A percentile compares a stretch with the other conserved stretches of the same genome.
These are phyloP conservation scores for Platorchestia sp. DNA, from an alignment of 1,140 invertebrate genomes.

Conservation along the genomic window DNA sequence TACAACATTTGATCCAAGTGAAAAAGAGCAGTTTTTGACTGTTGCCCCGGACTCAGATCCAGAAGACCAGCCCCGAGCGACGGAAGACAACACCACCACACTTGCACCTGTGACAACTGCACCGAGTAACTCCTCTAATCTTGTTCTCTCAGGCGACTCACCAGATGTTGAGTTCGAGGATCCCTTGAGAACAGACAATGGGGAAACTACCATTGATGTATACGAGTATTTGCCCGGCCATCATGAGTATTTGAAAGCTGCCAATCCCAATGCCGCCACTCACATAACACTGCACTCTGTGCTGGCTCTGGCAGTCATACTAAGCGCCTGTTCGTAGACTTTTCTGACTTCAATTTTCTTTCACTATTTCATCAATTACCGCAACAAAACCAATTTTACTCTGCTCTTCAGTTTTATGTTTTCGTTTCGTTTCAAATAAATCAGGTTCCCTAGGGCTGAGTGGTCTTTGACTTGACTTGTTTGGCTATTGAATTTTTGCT, in stretches of 20 bases:
- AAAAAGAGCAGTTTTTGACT: neutral
- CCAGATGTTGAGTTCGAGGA: neutral
- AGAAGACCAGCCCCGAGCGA: neutral
- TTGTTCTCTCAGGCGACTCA: neutral
- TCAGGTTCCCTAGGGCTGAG: too few species aligned
- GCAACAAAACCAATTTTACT: too few species aligned
- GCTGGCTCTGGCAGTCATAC: neutral
- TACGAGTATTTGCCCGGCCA: slow-evolving; percentile 5
- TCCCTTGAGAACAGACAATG: neutral
- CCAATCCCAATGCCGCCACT: neutral
- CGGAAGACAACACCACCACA: neutral
- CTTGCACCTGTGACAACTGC: neutral
- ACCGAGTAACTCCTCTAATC: neutral
- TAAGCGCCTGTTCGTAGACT: neutral
- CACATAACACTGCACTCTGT: neutral
- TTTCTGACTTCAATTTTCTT: too few species aligned
- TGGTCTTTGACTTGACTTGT: too few species aligned
- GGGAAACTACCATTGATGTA: slow-evolving; percentile 6
- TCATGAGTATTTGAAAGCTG: neutral
- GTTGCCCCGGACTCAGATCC: neutral
- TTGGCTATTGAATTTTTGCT: too few species aligned
- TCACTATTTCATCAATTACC: too few species aligned
- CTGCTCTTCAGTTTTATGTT: too few species aligned
- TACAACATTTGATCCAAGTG: neutral
- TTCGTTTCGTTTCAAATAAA: too few species aligned